A percentile compares a stretch with the other conserved stretches of the same genome.
phyloP scores from a whole-genome alignment of 2,888 invertebrate genomes.

The Apomyelois bistriatella region DNA sequence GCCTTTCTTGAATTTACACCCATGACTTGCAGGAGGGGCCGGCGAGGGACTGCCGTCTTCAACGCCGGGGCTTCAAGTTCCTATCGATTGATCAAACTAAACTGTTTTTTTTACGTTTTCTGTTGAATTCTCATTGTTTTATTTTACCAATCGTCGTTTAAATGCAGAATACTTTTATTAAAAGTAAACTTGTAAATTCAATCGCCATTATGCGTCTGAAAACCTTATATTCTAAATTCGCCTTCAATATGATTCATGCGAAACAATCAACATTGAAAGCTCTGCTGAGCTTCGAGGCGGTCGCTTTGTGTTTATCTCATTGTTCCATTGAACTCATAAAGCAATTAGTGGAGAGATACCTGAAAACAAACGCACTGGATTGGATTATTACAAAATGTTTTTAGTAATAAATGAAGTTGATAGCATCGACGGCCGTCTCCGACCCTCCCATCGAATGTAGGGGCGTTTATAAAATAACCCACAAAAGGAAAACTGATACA shows the following conservation, averaged over 20 bases:
- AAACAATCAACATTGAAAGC: conserved; percentile 51
- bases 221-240: conserved; percentile 40
- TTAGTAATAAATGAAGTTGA: conserved; percentile 50
- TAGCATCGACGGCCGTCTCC: conserved; percentile 51
- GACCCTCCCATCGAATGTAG: conserved; percentile 47
- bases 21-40: conserved; percentile 69
- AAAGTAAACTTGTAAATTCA: conserved; percentile 22
- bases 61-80: conserved; percentile 32
- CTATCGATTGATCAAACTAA: conserved; percentile 52
- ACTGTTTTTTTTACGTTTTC: conserved; percentile 37
- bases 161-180: conserved; percentile 29
- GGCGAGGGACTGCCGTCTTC: conserved; percentile 42
- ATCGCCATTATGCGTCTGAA: conserved; percentile 30
- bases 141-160: conserved; percentile 31
- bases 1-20: conserved; percentile 78
- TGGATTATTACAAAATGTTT: conserved; percentile 55
- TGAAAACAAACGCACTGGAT: conserved; percentile 45
- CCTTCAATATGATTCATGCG: conserved; percentile 48
- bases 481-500: conserved; percentile 43
- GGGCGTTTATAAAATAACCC: conserved; percentile 46
- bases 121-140: conserved; percentile 27
- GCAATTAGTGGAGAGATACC: conserved; percentile 54
- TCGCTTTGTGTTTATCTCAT: conserved; percentile 45
- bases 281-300: conserved; percentile 33
- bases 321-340: conserved; percentile 48